Evolutionary conservation across 2,888 invertebrate species (phyloP).

Genomic region (Ceramica pisi): DNA sequence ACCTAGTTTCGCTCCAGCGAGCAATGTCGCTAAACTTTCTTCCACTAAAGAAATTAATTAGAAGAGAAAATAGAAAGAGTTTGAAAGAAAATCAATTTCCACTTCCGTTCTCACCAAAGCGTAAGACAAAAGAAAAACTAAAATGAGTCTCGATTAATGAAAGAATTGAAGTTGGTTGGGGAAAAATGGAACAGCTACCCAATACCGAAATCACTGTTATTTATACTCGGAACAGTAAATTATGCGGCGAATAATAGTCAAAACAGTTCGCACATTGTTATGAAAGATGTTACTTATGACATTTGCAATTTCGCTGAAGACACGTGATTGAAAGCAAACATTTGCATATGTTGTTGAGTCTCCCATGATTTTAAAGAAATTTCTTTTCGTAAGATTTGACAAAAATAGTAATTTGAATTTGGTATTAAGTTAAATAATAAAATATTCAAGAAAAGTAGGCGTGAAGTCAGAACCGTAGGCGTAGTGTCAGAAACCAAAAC

Average conservation of each 20-base stretch:
- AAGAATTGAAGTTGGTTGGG: constrained; percentile 27
- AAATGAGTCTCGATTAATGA: constrained; percentile 31
- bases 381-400: background rate
- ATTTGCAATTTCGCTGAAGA: constrained; percentile 48
- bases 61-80: constrained; percentile 50
- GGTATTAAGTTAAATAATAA: too few relatives aligned
- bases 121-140: constrained; percentile 35
- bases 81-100: constrained; percentile 57
- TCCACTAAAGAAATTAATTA: constrained; percentile 52
- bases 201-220: constrained; percentile 36
- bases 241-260: constrained; percentile 35
- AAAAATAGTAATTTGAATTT: background rate
- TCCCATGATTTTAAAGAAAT: constrained; percentile 5
- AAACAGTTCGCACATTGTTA: constrained; percentile 48
- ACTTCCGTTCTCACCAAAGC: constrained; percentile 43
- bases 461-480: background rate
- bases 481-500: background rate
- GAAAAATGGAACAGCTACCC: constrained; percentile 32
- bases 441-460: constrained; percentile 3
- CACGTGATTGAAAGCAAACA: constrained; percentile 55
- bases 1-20: background rate
- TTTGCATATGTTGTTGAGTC: constrained; percentile 30
- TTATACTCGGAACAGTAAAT: constrained; percentile 45
- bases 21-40: constrained; percentile 36
- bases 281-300: constrained; percentile 52